Evolutionary conservation across 2,888 invertebrate genomes (phyloP).

Genomic region (Trypoxylon attenuatum): DNA sequence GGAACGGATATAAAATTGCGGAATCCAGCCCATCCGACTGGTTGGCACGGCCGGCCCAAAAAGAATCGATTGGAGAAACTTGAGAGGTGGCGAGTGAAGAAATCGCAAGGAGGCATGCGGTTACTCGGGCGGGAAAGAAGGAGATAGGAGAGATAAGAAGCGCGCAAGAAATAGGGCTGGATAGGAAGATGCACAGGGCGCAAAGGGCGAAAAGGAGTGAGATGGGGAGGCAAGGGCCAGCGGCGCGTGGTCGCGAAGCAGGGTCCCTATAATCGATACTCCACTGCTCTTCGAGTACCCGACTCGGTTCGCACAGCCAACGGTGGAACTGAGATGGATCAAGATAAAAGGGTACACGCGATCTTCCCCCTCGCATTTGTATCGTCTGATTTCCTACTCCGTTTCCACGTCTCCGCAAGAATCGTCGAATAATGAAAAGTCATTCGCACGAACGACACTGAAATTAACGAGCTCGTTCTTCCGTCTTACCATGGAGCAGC

Average conservation of each 20-base stretch:
- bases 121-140: constrained; percentile 53
- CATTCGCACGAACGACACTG: constrained; percentile 17
- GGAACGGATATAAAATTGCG: neutral
- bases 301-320: constrained; percentile 28
- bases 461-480: constrained; percentile 38
- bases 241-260: constrained; percentile 46
- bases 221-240: constrained; percentile 16
- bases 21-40: neutral
- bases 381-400: neutral
- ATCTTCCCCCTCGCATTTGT: constrained; percentile 7
- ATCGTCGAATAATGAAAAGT: constrained; percentile 38
- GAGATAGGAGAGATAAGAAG: neutral
- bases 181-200: neutral
- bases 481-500: too few species aligned
- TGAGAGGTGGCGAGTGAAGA: constrained; percentile 24
- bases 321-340: constrained; percentile 39
- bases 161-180: neutral
- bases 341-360: constrained; percentile 30
- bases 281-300: constrained; percentile 47
- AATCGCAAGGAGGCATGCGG: constrained; percentile 53
- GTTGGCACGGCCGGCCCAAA: neutral
- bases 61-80: constrained; percentile 31
- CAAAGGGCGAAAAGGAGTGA: neutral
- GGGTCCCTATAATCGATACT: constrained; percentile 62
- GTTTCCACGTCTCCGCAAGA: constrained; percentile 4